Evolutionary conservation across 2,113 vertebrate genomes (phyloP), one percentile per base, ranked within the genome.

Genomic region (Xiphophorus hellerii): DNA sequence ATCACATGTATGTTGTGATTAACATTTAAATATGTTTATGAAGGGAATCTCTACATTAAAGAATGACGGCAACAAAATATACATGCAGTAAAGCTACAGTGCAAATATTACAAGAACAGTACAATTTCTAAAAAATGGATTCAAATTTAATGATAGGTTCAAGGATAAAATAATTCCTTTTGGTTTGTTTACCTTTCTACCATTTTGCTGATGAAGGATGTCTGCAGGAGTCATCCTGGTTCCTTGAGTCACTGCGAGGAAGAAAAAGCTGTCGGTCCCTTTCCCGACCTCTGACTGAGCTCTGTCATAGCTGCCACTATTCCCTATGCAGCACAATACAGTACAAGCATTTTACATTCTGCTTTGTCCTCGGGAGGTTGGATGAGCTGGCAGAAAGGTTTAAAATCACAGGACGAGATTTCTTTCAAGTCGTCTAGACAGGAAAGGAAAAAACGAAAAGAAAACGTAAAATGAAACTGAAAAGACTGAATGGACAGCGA

Each of bases 221-320:
- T 76, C 33, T 71, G 61, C 64, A 48, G 35, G 61, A 82, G 73
- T 77, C 81, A 60, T 74, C 42, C 0, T 13, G 12, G 58, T 20
- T 71, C 73, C 77, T 58, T 76, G 77, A 76, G 77, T 78, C 84
- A 62, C 68, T 9, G 44, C 28, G 15, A 76, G 44, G 31, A 81
- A 76, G 70, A 62, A 67, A 71, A 80, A 68, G 62, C 63, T 71
- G 78, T 71, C 71, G 73, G 48, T 76, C 74, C 66, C 30, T 76
- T 62, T 67, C 51, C 74, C 84, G 84, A 88, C 87, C 87, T 84
- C 89, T 87, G 87, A 84, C 87, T 81, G 83, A 81, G 81, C 66
- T 70, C 84, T 82, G 82, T 82, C 84, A 87, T 72, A 84, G 66
- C 75, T 66, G 86, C 67, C 78, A 62, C 78, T 82, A 70, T 78